Conservation (phyloP, 2,888 invertebrate species). For the Sesamia inferens region DNA sequence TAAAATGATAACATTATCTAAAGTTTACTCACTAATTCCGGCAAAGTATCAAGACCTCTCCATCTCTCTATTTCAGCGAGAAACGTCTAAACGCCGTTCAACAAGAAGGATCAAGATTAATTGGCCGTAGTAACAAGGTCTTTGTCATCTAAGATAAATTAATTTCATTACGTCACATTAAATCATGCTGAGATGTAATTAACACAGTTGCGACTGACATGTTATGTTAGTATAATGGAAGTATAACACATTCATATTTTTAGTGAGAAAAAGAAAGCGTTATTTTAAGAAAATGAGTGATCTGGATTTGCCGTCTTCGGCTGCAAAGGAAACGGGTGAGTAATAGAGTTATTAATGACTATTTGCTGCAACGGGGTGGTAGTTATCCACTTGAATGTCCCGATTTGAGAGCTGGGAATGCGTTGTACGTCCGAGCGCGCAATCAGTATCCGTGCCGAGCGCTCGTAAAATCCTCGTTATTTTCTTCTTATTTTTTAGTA, state of each 20-base stretch:
- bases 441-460: too few species aligned
- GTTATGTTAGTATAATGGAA: conserved; percentile 37
- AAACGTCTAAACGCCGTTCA: conserved; percentile 3
- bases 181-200: conserved; percentile 38
- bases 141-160: conserved; percentile 57
- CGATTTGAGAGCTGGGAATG: too few species aligned
- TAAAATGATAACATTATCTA: conserved; percentile 47
- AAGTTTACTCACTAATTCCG: conserved; percentile 10
- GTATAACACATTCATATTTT: conserved; percentile 18
- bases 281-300: conserved; percentile 68
- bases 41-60: conserved; percentile 35
- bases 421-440: too few species aligned
- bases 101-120: conserved; percentile 49
- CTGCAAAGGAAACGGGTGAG: conserved; percentile 63
- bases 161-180: conserved; percentile 52
- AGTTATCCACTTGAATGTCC: too few species aligned
- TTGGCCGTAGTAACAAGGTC: conserved; percentile 51
- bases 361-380: too few species aligned
- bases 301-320: conserved; percentile 67
- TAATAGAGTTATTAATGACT: conserved; percentile 3
- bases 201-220: conserved; percentile 50
- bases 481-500: too few species aligned
- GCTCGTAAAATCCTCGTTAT: too few species aligned
- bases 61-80: background rate
- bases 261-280: conserved; percentile 5